These are phyloP conservation scores for Neomorphus geoffroyi DNA, from an alignment of 2,797 vertebrate genomes.

Conservation along the genomic window DNA sequence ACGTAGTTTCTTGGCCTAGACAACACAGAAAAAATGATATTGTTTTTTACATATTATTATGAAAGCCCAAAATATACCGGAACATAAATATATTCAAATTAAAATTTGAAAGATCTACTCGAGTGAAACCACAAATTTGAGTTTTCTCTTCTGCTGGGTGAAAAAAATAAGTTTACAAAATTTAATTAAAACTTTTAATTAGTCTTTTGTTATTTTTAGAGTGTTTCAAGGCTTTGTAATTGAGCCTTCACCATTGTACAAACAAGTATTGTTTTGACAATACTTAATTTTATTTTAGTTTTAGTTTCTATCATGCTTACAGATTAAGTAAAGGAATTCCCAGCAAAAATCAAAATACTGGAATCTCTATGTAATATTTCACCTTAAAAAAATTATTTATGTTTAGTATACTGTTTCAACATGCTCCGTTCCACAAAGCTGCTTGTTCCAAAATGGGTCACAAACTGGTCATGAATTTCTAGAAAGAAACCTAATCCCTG, in stretches of 20 bases:
- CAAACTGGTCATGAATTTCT: not conserved
- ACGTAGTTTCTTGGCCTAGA: not conserved
- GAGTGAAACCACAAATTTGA: not conserved
- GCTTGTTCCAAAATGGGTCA: not conserved
- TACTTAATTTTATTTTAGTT: not conserved
- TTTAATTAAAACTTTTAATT: slow-evolving; percentile 72
- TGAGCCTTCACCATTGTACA: slow-evolving; percentile 71
- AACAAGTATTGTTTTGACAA: slow-evolving; percentile 17
- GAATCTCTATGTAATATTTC: not conserved
- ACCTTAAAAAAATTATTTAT: not conserved
- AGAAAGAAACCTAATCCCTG: not conserved
- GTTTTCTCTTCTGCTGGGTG: not conserved
- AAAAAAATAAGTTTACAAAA: slow-evolving; percentile 30
- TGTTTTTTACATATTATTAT: not conserved
- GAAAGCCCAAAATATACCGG: not conserved
- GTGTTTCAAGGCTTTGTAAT: slow-evolving; percentile 66
- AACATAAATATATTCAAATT: not conserved
- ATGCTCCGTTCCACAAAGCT: not conserved
- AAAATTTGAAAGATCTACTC: not conserved
- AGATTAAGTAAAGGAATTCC: not conserved
- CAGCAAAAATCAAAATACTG: not conserved
- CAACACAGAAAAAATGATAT: not conserved
- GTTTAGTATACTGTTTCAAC: not conserved
- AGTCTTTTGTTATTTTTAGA: slow-evolving; percentile 72
- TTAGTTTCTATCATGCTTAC: not conserved